Base-by-base conservation (phyloP, 2,888 invertebrate genomes). In the Nomada flava region DNA sequence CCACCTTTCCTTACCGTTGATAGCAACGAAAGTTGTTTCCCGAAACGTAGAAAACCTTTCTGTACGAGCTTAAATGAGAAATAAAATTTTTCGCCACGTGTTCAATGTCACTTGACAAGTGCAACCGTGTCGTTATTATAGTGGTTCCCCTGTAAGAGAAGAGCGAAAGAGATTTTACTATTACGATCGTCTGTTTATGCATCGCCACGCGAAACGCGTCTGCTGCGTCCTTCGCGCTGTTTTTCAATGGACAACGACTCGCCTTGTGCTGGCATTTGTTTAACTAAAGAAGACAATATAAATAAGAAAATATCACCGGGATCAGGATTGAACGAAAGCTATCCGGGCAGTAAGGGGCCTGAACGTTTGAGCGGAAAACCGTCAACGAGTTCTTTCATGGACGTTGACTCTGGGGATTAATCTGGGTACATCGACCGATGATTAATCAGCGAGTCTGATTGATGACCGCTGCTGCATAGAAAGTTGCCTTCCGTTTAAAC, bases 281-380 rank as follows among this genome's bases (percentile, higher is more conserved):
- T 5, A 36, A 36, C 36, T 7, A 7, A 36, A 9, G 5, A 7
- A 36, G 7, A 36, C 1, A 7, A 36, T 36, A 36, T 7, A 53
- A 52, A 74, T 62, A 77, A 62, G 77, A 85, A 84, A 85, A 23
- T 11, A 29, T 82, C 29, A 29, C 13, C 4, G 65, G 47, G 70
- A 60, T 77, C 60, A 71, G 53, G 5, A 69, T 13, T 36, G 1
- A 53, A 68, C 62, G 52, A 65, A 42, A 20, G 60, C 42, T 65
- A 76, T 76, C 65, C 65, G 20, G 23, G 44, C 29, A 29, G 60
- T 50, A 60, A 42, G 57, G 47, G 23, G 60, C 64, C 53, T 36
- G 36, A 36, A 11, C 11, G 36, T 69, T 69, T 20, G 52, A 67
- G 60, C 52, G 73, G 47, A 67, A 73, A 73, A 36, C 20, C 13